Evolutionary conservation across 2,797 vertebrate species (phyloP).

Genomic region (Siniperca obscura): DNA sequence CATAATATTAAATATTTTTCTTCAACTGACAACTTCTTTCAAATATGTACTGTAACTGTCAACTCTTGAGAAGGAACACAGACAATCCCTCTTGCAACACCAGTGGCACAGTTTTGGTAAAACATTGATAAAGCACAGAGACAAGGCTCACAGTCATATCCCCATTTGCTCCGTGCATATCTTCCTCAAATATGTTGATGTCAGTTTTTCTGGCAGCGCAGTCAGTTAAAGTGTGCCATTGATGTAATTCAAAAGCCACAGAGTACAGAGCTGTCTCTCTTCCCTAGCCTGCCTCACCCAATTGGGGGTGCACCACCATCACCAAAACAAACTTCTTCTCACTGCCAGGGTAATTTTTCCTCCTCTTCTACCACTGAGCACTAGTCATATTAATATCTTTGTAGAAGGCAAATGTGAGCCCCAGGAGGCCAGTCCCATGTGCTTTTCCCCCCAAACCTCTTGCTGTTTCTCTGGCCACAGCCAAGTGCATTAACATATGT

Average conservation of each 20-base stretch:
- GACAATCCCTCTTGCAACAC: conserved; percentile 39
- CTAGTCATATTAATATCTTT: conserved; percentile 75
- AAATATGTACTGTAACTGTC: conserved; percentile 44
- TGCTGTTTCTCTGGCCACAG: conserved; percentile 84
- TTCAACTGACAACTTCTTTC: conserved; percentile 35
- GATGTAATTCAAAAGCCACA: conserved; percentile 67
- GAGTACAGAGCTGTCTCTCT: conserved; percentile 56
- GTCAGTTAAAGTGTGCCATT: conserved; percentile 62
- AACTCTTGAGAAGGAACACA: conserved; percentile 45
- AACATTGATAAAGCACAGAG: conserved; percentile 65
- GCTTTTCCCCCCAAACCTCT: conserved; percentile 75
- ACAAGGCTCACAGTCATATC: conserved; percentile 53
- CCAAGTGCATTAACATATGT: conserved; percentile 87
- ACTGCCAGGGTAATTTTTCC: conserved; percentile 65
- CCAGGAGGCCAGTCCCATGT: conserved; percentile 73
- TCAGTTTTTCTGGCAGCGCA: conserved; percentile 69
- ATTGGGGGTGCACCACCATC: conserved; percentile 67
- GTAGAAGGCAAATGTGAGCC: conserved; percentile 73
- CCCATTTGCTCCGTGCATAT: conserved; percentile 64
- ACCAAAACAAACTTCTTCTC: conserved; percentile 71
- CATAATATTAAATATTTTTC: conserved; percentile 23
- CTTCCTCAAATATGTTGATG: conserved; percentile 73
- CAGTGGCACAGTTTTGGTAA: conserved; percentile 53
- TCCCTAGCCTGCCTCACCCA: conserved; percentile 52
- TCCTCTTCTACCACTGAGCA: conserved; percentile 54